Conservation (phyloP, 2,113 vertebrate species). For the Poeciliopsis prolifica region DNA sequence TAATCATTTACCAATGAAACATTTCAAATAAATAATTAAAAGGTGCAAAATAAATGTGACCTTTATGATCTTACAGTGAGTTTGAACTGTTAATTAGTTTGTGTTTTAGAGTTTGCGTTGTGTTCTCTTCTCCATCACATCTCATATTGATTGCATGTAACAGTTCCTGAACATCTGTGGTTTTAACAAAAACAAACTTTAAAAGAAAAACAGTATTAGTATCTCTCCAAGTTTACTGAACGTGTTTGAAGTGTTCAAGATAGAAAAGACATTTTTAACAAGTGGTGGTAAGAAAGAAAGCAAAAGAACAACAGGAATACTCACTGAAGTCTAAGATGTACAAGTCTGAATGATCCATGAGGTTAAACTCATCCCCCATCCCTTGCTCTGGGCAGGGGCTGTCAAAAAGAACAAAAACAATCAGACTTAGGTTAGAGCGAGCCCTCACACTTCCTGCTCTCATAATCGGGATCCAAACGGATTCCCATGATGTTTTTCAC, state of each 20-base stretch:
- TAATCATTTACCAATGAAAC: no score
- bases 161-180: no score
- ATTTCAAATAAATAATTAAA: no score
- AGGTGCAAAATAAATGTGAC: no score
- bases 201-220: background rate
- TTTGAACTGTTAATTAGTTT: no score
- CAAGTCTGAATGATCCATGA: conserved; percentile 99
- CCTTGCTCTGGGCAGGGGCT: conserved; percentile 98
- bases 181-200: no score
- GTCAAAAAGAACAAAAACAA: conserved; percentile 56
- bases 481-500: background rate
- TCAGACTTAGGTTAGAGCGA: background rate
- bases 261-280: background rate
- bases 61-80: no score
- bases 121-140: no score
- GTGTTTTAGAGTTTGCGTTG: no score
- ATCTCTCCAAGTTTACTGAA: background rate
- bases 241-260: background rate
- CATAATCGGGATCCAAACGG: conserved; percentile 8
- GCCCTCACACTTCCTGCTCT: conserved; percentile 23
- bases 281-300: background rate
- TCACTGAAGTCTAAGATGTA: conserved; percentile 98
- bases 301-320: conserved; percentile 63
- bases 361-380: conserved; percentile 97
- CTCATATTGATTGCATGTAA: no score